Conservation (phyloP, 2,113 vertebrate species). For the Chloroceryle aenea region DNA sequence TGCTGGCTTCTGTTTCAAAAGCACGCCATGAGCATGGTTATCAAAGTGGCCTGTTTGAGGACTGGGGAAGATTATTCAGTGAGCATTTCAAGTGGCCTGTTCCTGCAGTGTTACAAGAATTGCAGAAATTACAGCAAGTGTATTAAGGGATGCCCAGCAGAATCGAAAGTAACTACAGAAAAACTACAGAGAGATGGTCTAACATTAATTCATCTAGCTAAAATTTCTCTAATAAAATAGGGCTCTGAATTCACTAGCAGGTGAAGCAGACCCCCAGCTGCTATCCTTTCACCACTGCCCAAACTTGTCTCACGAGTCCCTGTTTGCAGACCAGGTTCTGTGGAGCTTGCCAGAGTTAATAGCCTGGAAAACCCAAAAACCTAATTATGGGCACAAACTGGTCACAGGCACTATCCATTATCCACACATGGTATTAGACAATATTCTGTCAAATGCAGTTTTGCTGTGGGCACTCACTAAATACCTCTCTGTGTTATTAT, state of each 20-base stretch:
- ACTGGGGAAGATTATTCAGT: not conserved
- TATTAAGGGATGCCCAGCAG: not conserved
- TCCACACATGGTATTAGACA: not conserved
- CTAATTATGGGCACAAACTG: not conserved
- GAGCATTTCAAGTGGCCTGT: not conserved
- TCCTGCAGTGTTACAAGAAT: not conserved
- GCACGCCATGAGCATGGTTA: not conserved
- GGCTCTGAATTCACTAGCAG: not conserved
- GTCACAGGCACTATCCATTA: not conserved
- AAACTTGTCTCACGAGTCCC: not conserved
- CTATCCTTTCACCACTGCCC: not conserved
- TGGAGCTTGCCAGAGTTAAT: not conserved
- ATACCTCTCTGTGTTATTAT: not conserved
- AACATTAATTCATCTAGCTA: not conserved
- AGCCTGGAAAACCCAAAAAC: not conserved
- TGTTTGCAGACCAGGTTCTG: not conserved
- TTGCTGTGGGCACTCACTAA: not conserved
- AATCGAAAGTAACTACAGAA: not conserved
- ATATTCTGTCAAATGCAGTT: not conserved
- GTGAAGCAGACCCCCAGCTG: not conserved
- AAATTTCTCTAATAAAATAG: not conserved
- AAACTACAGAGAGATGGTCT: not conserved
- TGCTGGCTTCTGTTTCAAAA: conserved; percentile 24
- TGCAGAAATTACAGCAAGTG: not conserved
- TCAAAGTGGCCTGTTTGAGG: not conserved